Percentiles rank a stretch among this genome's conserved stretches.
These are phyloP conservation scores for Amia ocellicauda DNA, from an alignment of 2,113 vertebrate species.

Conservation along the genomic window DNA sequence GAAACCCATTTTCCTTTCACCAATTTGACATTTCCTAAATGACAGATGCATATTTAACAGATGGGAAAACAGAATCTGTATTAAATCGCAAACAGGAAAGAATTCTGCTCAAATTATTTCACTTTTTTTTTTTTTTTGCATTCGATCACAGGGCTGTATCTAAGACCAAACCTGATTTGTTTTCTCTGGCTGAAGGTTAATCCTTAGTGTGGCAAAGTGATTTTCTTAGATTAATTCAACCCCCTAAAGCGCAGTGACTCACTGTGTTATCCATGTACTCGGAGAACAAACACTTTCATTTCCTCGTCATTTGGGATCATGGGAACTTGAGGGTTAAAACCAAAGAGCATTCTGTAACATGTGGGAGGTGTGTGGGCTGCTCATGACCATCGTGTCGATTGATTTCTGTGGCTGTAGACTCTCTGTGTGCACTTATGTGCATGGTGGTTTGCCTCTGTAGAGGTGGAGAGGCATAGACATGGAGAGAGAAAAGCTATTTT, in stretches of 20 bases:
- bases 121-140: too few species aligned
- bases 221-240: background rate
- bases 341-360: background rate
- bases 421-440: background rate
- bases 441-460: too few species aligned
- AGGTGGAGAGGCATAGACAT: background rate
- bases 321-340: constrained; percentile 6
- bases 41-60: too few species aligned
- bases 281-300: too few species aligned
- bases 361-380: constrained; percentile 9
- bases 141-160: too few species aligned
- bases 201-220: background rate
- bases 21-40: too few species aligned
- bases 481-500: constrained; percentile 1
- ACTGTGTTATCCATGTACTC: background rate
- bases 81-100: too few species aligned
- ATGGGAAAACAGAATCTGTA: too few species aligned
- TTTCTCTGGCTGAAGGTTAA: background rate
- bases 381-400: background rate
- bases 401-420: constrained; percentile 13
- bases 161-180: too few species aligned
- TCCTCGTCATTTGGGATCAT: background rate
- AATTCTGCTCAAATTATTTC: too few species aligned
- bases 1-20: too few species aligned
- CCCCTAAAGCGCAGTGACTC: background rate